Conservation (phyloP, 2,888 invertebrate genomes). For the Amphipoea oculea region DNA sequence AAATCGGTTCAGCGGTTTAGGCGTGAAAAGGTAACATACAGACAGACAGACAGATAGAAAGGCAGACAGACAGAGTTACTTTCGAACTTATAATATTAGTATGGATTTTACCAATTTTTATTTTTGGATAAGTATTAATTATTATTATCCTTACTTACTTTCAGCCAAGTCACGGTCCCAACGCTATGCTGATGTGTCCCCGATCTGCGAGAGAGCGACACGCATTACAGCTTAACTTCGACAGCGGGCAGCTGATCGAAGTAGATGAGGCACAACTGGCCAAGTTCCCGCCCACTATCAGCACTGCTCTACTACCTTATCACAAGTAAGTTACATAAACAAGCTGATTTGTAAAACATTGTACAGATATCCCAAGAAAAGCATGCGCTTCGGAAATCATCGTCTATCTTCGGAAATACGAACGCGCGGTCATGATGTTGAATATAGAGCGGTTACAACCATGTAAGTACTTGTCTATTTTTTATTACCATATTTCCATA, state of each 20-base stretch:
- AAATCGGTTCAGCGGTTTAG: no score
- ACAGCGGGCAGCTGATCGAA: slow-evolving; percentile 53
- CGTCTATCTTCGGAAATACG: background rate
- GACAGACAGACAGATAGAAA: no score
- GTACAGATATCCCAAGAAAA: background rate
- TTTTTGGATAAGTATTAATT: background rate
- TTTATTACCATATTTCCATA: background rate
- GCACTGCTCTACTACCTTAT: slow-evolving; percentile 74
- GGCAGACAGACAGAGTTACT: no score
- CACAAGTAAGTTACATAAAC: slow-evolving; percentile 76
- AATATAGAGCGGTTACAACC: background rate
- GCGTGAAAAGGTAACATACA: no score
- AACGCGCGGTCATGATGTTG: background rate
- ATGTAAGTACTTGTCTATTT: background rate
- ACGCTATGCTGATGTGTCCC: slow-evolving; percentile 77
- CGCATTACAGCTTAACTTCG: slow-evolving; percentile 58
- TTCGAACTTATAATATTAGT: no score
- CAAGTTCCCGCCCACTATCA: slow-evolving; percentile 71
- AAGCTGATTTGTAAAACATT: background rate
- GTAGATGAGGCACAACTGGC: slow-evolving; percentile 72
- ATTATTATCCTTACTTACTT: background rate
- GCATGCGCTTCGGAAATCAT: background rate
- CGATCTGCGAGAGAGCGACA: slow-evolving; percentile 13
- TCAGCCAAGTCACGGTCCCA: slow-evolving; percentile 79
- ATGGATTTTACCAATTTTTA: background rate